phyloP scores from a whole-genome alignment of 2,888 invertebrate genomes.

The Clostera curtula region DNA sequence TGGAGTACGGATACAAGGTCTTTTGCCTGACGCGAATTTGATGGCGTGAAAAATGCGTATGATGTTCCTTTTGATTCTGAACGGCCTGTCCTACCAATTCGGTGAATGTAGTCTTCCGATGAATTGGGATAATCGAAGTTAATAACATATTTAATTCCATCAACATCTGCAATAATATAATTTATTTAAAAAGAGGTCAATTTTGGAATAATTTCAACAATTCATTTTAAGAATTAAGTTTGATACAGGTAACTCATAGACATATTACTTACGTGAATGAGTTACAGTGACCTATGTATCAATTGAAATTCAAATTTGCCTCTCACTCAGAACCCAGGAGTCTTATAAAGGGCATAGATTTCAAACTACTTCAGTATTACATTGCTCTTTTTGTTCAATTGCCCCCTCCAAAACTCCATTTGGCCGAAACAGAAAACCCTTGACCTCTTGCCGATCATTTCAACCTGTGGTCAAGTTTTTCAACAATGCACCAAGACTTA shows the following conservation, averaged over 20 bases:
- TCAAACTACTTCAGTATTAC: slow-evolving; percentile 25
- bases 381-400: slow-evolving; percentile 31
- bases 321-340: slow-evolving; percentile 74
- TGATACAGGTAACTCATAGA: slow-evolving; percentile 56
- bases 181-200: slow-evolving; percentile 21
- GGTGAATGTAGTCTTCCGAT: slow-evolving; percentile 96
- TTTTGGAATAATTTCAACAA: background rate
- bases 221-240: slow-evolving; percentile 11
- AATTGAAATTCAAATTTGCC: slow-evolving; percentile 59
- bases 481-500: slow-evolving; percentile 62
- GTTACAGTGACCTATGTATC: slow-evolving; percentile 59
- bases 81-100: slow-evolving; percentile 95
- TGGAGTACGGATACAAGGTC: slow-evolving; percentile 90
- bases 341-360: slow-evolving; percentile 55
- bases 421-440: slow-evolving; percentile 74
- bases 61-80: slow-evolving; percentile 92
- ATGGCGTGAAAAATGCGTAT: slow-evolving; percentile 95
- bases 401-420: slow-evolving; percentile 68
- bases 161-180: slow-evolving; percentile 83
- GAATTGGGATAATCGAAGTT: slow-evolving; percentile 97
- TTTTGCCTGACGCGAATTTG: slow-evolving; percentile 90
- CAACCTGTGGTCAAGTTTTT: slow-evolving; percentile 72
- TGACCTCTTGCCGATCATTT: slow-evolving; percentile 65
- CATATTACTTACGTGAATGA: slow-evolving; percentile 69
- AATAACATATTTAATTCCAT: slow-evolving; percentile 96